phyloP scores from a whole-genome alignment of 1,140 invertebrate species.

The Neodiprion lecontei region DNA sequence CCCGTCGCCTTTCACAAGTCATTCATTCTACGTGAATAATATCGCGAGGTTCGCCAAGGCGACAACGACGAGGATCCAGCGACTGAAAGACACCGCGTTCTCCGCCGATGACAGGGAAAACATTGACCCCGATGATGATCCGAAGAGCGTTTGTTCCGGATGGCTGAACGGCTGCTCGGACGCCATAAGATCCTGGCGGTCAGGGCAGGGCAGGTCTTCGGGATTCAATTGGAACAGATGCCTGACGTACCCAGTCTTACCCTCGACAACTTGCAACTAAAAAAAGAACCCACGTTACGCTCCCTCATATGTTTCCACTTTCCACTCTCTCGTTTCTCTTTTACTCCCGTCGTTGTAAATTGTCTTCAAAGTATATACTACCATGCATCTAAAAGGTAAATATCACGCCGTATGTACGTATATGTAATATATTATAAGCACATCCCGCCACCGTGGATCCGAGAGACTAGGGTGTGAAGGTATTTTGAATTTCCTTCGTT shows the following conservation, averaged over 20 bases:
- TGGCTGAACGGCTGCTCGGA: conserved; percentile 57
- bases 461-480: too few relatives aligned
- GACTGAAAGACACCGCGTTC: conserved; percentile 35
- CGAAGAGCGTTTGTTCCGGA: conserved; percentile 46
- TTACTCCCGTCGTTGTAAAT: too few relatives aligned
- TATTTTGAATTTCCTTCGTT: too few relatives aligned
- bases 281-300: conserved; percentile 18
- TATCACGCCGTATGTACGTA: too few relatives aligned
- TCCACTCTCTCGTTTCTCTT: too few relatives aligned
- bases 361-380: too few relatives aligned
- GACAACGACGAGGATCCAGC: conserved; percentile 38
- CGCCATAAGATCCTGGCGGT: conserved; percentile 58
- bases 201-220: conserved; percentile 72
- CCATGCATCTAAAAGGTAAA: too few relatives aligned
- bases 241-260: conserved; percentile 47
- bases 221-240: conserved; percentile 69
- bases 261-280: conserved; percentile 46
- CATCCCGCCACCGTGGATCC: too few relatives aligned
- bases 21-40: conserved; percentile 24
- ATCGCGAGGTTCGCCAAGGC: conserved; percentile 23
- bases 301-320: conserved; percentile 33
- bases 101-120: conserved; percentile 40
- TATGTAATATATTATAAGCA: too few relatives aligned
- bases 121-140: conserved; percentile 45
- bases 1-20: not conserved